These are phyloP conservation scores for Actinostola sp. DNA, from an alignment of 92 coral and sea anemone genomes.

Conservation along the genomic window DNA sequence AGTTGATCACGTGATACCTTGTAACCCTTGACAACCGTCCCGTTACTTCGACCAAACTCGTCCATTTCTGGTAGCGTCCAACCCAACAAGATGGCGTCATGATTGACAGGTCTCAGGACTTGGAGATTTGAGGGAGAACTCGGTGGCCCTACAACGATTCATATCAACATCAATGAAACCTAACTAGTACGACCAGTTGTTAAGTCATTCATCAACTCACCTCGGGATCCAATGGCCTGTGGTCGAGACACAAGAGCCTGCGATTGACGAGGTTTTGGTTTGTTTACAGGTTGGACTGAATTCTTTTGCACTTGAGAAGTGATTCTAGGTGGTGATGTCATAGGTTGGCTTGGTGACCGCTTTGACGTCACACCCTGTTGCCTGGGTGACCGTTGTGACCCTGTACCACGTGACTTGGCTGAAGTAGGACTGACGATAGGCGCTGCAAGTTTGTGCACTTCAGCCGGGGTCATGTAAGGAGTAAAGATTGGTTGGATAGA, in stretches of 20 bases:
- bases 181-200: neutral
- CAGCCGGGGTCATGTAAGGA: constrained; percentile 39
- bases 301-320: constrained; percentile 36
- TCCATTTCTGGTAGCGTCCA: constrained; percentile 97
- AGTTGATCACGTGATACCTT: too few species aligned
- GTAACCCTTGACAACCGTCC: constrained; percentile 82
- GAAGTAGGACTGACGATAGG: constrained; percentile 6
- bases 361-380: constrained; percentile 29
- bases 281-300: constrained; percentile 22
- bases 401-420: constrained; percentile 2
- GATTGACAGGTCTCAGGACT: constrained; percentile 88
- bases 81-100: constrained; percentile 87
- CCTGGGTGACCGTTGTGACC: constrained; percentile 26
- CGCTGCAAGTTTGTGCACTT: constrained; percentile 38
- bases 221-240: constrained; percentile 6
- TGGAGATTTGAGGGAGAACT: constrained; percentile 77
- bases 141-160: constrained; percentile 47
- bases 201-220: neutral
- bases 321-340: constrained; percentile 48
- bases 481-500: constrained; percentile 32
- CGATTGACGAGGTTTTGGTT: constrained; percentile 32
- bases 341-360: constrained; percentile 18
- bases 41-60: constrained; percentile 93
- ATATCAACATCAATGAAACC: neutral
- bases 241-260: constrained; percentile 22